These are phyloP conservation scores for Electrona antarctica DNA, from an alignment of 2,113 vertebrate genomes.

Conservation along the genomic window DNA sequence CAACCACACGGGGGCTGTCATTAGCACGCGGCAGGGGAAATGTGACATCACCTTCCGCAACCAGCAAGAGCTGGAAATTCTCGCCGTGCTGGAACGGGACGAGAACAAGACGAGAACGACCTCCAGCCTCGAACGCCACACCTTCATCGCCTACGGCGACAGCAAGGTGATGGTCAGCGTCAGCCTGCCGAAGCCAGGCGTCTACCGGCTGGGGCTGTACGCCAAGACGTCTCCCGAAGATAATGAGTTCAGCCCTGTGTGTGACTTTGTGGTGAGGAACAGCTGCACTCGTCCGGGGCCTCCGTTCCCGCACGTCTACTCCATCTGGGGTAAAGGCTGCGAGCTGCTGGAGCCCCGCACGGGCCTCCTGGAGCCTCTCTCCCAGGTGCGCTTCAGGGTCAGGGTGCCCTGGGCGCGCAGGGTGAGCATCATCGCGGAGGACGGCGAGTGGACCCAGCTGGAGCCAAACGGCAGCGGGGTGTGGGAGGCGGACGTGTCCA, in stretches of 20 bases:
- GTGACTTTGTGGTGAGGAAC: constrained; percentile 79
- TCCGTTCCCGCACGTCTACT: constrained; percentile 79
- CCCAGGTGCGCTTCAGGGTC: constrained; percentile 80
- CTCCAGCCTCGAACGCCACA: constrained; percentile 68
- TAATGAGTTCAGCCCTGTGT: constrained; percentile 75
- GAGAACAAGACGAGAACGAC: constrained; percentile 19
- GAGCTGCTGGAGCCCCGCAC: constrained; percentile 81
- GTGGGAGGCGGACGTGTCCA: constrained; percentile 80
- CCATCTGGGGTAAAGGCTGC: constrained; percentile 79
- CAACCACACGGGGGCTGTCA: constrained; percentile 72
- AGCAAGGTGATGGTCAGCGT: constrained; percentile 77
- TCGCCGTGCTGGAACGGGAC: constrained; percentile 60
- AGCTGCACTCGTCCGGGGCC: constrained; percentile 50
- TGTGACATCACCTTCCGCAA: constrained; percentile 82
- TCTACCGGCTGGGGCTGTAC: constrained; percentile 78
- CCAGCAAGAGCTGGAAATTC: constrained; percentile 46
- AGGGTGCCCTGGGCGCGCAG: constrained; percentile 75
- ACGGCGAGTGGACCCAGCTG: constrained; percentile 62
- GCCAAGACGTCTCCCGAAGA: constrained; percentile 53
- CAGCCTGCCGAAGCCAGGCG: constrained; percentile 65
- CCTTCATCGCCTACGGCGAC: constrained; percentile 79
- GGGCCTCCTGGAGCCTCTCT: constrained; percentile 75
- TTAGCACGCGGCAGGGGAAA: constrained; percentile 78
- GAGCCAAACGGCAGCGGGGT: constrained; percentile 73
- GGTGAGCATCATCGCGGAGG: constrained; percentile 73